phyloP scores from a whole-genome alignment of 2,888 invertebrate species.

The Drosophila antonietae region DNA sequence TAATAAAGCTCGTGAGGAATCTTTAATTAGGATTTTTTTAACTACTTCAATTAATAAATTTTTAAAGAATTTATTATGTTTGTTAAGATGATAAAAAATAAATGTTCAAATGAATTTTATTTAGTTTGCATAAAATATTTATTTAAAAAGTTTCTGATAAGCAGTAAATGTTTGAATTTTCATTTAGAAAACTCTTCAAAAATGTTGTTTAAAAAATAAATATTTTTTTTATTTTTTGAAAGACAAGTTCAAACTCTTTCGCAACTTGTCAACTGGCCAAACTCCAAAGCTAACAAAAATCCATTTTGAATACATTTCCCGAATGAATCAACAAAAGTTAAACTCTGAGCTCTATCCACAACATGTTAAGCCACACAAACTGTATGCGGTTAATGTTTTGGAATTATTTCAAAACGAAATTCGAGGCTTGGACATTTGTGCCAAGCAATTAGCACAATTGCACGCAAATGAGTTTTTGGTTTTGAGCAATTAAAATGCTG shows the following conservation, averaged over 20 bases:
- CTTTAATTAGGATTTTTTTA: neutral
- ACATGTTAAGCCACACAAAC: conserved; percentile 36
- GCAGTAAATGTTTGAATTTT: neutral
- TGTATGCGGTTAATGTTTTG: conserved; percentile 27
- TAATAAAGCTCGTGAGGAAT: neutral
- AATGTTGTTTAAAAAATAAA: neutral
- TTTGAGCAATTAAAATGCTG: conserved; percentile 70
- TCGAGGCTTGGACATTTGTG: conserved; percentile 30
- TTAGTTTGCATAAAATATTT: neutral
- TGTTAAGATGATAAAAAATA: too few species aligned
- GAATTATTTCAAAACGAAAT: conserved; percentile 13
- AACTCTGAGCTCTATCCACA: conserved; percentile 21
- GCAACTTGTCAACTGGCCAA: neutral
- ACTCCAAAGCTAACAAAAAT: conserved; percentile 1
- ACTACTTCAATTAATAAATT: neutral
- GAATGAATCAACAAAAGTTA: conserved; percentile 17
- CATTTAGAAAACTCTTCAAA: neutral
- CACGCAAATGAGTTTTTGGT: conserved; percentile 48
- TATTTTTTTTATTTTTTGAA: neutral
- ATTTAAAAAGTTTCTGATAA: neutral
- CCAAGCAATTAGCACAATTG: conserved; percentile 32
- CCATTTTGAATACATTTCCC: conserved; percentile 26
- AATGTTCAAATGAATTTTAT: neutral
- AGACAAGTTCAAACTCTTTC: neutral
- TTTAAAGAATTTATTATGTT: neutral